These are phyloP conservation scores for Drosophila kurseongensis DNA, from an alignment of 1,140 invertebrate genomes.

Conservation along the genomic window DNA sequence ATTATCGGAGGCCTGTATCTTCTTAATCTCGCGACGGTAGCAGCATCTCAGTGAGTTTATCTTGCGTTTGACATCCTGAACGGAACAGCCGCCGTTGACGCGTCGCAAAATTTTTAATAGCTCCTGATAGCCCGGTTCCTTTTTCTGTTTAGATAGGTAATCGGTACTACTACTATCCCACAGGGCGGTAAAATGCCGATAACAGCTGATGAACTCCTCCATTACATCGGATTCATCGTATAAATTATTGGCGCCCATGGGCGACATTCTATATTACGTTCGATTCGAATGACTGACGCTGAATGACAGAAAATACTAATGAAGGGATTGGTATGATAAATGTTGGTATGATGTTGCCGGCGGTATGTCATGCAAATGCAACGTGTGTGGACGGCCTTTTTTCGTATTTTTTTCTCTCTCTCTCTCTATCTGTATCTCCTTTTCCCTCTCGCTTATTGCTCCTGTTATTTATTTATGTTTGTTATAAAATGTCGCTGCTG, in stretches of 20 bases:
- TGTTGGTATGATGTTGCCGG: neutral
- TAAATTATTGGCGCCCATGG: constrained; percentile 1
- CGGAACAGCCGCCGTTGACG: constrained; percentile 43
- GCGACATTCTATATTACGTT: constrained; percentile 3
- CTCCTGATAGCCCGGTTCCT: constrained; percentile 60
- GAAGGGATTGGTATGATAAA: neutral
- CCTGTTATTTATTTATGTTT: constrained; percentile 69
- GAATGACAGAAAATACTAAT: constrained; percentile 10
- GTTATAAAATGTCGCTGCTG: constrained; percentile 63
- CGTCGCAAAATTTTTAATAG: constrained; percentile 56
- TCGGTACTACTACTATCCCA: constrained; percentile 56
- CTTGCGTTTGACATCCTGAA: constrained; percentile 65
- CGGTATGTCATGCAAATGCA: constrained; percentile 20
- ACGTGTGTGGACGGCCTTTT: constrained; percentile 7
- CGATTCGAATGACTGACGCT: constrained; percentile 9
- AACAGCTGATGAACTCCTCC: constrained; percentile 71
- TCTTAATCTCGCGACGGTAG: constrained; percentile 61
- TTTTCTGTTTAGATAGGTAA: constrained; percentile 63
- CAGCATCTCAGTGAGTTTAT: constrained; percentile 68
- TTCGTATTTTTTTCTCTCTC: neutral
- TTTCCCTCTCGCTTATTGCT: neutral
- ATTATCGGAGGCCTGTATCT: constrained; percentile 40
- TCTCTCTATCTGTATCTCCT: constrained; percentile 7
- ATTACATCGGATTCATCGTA: constrained; percentile 68
- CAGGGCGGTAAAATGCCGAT: constrained; percentile 56